Evolutionary conservation across 37 sponge, comb jelly and placozoan species (phyloP).

Genomic region (Cliona cf. orientalis): DNA sequence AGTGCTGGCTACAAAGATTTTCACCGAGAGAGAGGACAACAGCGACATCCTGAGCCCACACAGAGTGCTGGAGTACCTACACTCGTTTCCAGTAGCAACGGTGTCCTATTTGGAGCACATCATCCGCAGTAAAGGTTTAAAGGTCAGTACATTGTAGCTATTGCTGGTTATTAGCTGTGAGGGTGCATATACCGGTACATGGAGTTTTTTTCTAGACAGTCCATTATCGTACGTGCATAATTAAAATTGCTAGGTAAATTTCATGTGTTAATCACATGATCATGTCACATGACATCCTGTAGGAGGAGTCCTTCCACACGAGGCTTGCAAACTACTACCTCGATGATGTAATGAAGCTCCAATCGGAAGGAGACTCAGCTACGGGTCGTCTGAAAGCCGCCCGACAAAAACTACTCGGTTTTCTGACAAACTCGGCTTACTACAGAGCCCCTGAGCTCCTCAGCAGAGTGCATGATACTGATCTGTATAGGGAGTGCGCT

Average conservation of each 20-base stretch:
- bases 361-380: neutral
- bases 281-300: neutral
- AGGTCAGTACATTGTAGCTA: conserved; percentile 33
- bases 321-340: conserved; percentile 59
- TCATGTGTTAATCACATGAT: neutral
- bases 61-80: conserved; percentile 58
- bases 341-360: conserved; percentile 55
- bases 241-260: too few species aligned
- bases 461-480: conserved; percentile 66
- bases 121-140: conserved; percentile 13
- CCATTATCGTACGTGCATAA: too few species aligned
- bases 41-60: conserved; percentile 3
- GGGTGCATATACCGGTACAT: too few species aligned
- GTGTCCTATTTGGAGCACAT: conserved; percentile 72
- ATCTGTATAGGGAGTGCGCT: conserved; percentile 69
- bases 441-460: conserved; percentile 69
- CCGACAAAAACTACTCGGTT: conserved; percentile 50
- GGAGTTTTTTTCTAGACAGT: too few species aligned
- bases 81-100: conserved; percentile 51
- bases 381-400: conserved; percentile 17
- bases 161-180: neutral
- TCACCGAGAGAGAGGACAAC: conserved; percentile 38
- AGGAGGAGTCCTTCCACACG: conserved; percentile 79
- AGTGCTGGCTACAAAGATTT: conserved; percentile 52
- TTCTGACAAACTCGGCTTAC: conserved; percentile 61